A percentile compares a stretch with the other conserved stretches of the same genome.
These are phyloP conservation scores for Ditylenchus weischeri DNA, from an alignment of 2,888 invertebrate species.

Conservation along the genomic window DNA sequence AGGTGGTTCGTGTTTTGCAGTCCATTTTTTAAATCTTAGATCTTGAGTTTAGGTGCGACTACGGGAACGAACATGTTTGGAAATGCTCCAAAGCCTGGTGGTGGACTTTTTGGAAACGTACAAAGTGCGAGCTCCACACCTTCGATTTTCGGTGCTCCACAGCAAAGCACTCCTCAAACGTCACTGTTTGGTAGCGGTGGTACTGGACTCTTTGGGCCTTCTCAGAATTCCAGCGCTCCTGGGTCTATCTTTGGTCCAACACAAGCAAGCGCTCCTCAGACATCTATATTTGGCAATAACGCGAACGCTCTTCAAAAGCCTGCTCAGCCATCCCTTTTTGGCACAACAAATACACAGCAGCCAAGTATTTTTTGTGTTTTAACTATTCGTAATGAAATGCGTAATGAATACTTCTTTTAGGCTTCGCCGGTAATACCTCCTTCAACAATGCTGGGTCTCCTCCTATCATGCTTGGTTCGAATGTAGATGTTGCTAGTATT, in stretches of 20 bases:
- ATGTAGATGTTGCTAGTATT: slow-evolving; percentile 41
- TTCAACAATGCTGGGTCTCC: slow-evolving; percentile 27
- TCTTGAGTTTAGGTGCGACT: no score
- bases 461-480: slow-evolving; percentile 45
- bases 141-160: not conserved
- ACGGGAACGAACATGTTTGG: no score
- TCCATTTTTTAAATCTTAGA: no score
- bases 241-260: slow-evolving; percentile 45
- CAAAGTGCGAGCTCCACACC: not conserved
- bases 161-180: no score
- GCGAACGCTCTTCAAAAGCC: slow-evolving; percentile 14
- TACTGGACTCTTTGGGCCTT: slow-evolving; percentile 13
- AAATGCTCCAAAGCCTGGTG: no score
- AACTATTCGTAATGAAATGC: not conserved
- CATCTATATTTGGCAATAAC: slow-evolving; percentile 27
- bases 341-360: slow-evolving; percentile 4
- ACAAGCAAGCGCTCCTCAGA: slow-evolving; percentile 26
- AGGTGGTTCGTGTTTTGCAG: no score
- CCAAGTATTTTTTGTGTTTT: not conserved
- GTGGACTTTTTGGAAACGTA: no score
- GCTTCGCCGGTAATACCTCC: slow-evolving; percentile 1
- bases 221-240: slow-evolving; percentile 18
- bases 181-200: no score
- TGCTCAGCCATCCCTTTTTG: slow-evolving; percentile 2
- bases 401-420: slow-evolving; percentile 8